Percentiles rank a stretch among this genome's conserved stretches.
Conservation (phyloP, 2,797 vertebrate genomes). For the Dipus sagitta region DNA sequence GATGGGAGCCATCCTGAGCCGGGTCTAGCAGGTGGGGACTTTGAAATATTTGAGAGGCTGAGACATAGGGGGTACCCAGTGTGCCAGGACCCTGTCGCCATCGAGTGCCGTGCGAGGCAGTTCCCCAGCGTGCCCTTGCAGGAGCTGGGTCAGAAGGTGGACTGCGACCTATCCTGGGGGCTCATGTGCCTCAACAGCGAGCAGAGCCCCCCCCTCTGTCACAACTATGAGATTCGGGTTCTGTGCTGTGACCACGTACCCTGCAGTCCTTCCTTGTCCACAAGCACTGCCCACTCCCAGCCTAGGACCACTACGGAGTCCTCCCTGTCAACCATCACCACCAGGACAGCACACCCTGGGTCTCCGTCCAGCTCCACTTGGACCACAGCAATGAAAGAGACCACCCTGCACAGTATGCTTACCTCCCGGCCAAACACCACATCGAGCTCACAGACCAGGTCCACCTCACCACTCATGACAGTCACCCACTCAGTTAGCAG, state of each 20-base stretch:
- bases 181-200: conserved; percentile 86
- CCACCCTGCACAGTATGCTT: fast-evolving
- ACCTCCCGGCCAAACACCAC: not conserved
- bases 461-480: fast-evolving
- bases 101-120: conserved; percentile 84
- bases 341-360: fast-evolving
- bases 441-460: no score
- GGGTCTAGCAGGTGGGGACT: conserved; percentile 80
- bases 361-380: not conserved
- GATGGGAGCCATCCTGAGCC: conserved; percentile 77
- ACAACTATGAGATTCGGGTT: conserved; percentile 87
- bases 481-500: fast-evolving
- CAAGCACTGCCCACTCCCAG: fast-evolving
- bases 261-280: conserved; percentile 49
- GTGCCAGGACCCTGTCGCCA: conserved; percentile 40
- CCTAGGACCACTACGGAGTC: not conserved
- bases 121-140: not conserved
- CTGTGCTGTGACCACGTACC: conserved; percentile 83
- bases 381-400: fast-evolving
- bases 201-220: conserved; percentile 79
- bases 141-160: conserved; percentile 82
- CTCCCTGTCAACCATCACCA: not conserved
- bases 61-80: conserved; percentile 74
- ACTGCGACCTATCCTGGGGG: conserved; percentile 77
- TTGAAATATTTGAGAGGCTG: conserved; percentile 85